These are phyloP conservation scores for Synergus itoensis DNA, from an alignment of 2,888 invertebrate genomes.

Conservation along the genomic window DNA sequence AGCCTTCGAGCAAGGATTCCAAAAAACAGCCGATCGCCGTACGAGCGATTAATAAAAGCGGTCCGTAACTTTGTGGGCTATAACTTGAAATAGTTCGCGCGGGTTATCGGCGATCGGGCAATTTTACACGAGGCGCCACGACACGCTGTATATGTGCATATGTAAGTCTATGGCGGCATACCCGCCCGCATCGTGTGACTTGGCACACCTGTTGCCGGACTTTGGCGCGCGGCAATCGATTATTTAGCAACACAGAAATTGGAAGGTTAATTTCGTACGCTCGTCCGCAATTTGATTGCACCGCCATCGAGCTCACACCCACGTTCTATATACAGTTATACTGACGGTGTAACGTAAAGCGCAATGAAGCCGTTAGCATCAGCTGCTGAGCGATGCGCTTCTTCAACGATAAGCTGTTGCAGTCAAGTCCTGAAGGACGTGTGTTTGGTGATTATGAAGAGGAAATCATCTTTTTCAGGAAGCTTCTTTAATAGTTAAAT, in stretches of 20 bases:
- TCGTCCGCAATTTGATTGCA: conserved; percentile 68
- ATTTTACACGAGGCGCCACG: conserved; percentile 62
- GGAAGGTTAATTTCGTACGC: conserved; percentile 72
- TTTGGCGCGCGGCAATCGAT: conserved; percentile 70
- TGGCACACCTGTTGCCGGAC: conserved; percentile 69
- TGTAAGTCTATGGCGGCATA: conserved; percentile 22
- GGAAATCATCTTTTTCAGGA: background rate
- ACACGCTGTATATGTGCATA: conserved; percentile 8
- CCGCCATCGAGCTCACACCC: conserved; percentile 53
- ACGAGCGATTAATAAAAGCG: conserved; percentile 66
- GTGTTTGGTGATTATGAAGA: background rate
- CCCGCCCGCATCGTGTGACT: conserved; percentile 60
- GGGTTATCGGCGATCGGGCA: conserved; percentile 69
- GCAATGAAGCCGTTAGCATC: conserved; percentile 56
- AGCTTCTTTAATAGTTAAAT: background rate
- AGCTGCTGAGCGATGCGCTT: conserved; percentile 48
- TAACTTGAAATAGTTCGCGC: conserved; percentile 69
- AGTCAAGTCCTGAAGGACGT: background rate
- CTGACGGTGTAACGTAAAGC: conserved; percentile 46
- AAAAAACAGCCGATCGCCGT: conserved; percentile 6
- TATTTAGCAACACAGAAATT: conserved; percentile 74
- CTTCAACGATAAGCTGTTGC: conserved; percentile 9
- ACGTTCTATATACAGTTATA: conserved; percentile 52
- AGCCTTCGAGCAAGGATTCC: background rate
- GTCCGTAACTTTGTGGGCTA: conserved; percentile 62